These are phyloP conservation scores for Lepus oiostolus DNA, from an alignment of 2,797 vertebrate species.

Conservation along the genomic window DNA sequence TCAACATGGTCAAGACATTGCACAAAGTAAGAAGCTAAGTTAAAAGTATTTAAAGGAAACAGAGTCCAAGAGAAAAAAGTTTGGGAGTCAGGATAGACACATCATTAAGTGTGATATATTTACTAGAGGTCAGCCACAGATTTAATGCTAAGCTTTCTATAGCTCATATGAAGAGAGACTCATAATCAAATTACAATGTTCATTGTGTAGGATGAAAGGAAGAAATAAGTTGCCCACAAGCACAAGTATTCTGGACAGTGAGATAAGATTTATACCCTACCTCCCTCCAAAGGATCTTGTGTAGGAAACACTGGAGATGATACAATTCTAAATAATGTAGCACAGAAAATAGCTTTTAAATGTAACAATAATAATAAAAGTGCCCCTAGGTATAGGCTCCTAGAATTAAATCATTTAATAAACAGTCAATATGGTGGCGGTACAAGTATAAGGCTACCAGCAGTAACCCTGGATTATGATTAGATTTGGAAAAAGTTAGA, in stretches of 20 bases:
- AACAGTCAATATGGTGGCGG: not conserved
- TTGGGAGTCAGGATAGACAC: constrained; percentile 24
- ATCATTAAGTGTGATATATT: not conserved
- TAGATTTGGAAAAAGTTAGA: constrained; percentile 22
- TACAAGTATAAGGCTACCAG: not conserved
- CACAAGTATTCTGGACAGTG: constrained; percentile 40
- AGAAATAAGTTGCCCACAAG: constrained; percentile 50
- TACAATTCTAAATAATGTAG: not conserved
- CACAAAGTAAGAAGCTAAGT: not conserved
- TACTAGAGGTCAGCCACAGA: constrained; percentile 45
- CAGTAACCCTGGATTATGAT: not conserved
- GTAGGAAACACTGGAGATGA: not conserved
- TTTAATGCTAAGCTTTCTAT: constrained; percentile 51
- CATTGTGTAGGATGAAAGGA: constrained; percentile 53
- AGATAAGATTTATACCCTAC: constrained; percentile 18
- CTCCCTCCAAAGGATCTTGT: not conserved
- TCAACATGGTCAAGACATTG: not conserved
- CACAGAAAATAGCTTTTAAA: not conserved
- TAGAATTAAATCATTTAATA: not conserved
- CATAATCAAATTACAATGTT: constrained; percentile 60
- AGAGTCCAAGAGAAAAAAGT: not conserved
- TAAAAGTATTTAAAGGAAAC: not conserved
- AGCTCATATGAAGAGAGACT: not conserved
- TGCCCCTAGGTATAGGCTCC: not conserved
- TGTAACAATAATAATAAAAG: not conserved